Evolutionary conservation across 2,888 invertebrate species (phyloP).

Genomic region (Hirtodrosophila histrioides): DNA sequence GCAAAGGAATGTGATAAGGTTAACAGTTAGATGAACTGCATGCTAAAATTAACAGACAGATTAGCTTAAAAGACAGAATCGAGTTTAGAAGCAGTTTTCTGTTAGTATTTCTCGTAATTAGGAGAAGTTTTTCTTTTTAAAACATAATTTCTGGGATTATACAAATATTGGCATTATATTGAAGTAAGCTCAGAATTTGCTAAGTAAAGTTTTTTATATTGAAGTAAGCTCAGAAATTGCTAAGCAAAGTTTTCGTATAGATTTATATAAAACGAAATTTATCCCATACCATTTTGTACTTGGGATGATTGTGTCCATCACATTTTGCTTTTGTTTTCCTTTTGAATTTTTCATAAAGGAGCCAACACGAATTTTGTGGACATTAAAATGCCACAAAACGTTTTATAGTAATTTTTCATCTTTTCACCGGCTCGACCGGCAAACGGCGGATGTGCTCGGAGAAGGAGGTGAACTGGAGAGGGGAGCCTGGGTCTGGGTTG

Average conservation of each 20-base stretch:
- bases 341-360: conserved; percentile 71
- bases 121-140: too few relatives aligned
- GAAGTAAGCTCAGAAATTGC: neutral
- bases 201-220: neutral
- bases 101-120: too few relatives aligned
- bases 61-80: too few relatives aligned
- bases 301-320: conserved; percentile 35
- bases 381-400: conserved; percentile 82
- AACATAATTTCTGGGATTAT: too few relatives aligned
- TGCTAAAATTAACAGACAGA: too few relatives aligned
- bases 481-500: conserved; percentile 1
- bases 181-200: neutral
- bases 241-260: neutral
- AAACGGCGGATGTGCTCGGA: conserved; percentile 4
- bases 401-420: conserved; percentile 81
- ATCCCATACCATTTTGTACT: neutral
- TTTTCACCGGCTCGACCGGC: conserved; percentile 50
- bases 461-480: conserved; percentile 12
- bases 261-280: conserved; percentile 4
- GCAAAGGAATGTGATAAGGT: too few relatives aligned
- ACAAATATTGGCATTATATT: neutral
- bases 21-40: too few relatives aligned
- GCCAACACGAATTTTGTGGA: conserved; percentile 63
- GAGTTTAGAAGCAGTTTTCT: too few relatives aligned
- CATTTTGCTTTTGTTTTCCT: conserved; percentile 54